phyloP scores from a whole-genome alignment of 2,797 vertebrate genomes.

The Manis javanica region DNA sequence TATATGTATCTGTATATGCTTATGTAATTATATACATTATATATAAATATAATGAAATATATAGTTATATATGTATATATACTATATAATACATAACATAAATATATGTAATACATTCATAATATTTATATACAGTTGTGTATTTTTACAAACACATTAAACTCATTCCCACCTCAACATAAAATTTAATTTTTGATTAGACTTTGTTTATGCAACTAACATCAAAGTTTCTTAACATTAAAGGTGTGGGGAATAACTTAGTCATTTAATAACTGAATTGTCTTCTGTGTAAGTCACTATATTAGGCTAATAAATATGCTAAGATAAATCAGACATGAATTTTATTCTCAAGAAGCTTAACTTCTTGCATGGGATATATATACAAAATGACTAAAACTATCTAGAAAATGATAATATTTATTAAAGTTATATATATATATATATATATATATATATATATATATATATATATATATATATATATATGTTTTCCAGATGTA shows the following conservation, averaged over 20 bases:
- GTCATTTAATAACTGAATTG: background rate
- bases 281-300: background rate
- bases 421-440: background rate
- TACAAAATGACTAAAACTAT: background rate
- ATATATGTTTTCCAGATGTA: background rate
- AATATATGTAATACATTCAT: background rate
- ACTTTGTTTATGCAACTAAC: background rate
- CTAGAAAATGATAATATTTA: background rate
- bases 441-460: background rate
- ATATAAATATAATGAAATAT: background rate
- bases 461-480: too few species aligned
- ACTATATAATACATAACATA: background rate
- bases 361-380: background rate
- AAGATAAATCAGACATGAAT: background rate
- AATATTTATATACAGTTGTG: background rate
- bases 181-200: background rate
- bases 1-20: background rate
- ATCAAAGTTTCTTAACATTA: background rate
- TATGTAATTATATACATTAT: background rate
- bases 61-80: background rate
- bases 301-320: background rate
- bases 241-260: background rate
- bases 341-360: background rate
- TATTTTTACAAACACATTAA: background rate
- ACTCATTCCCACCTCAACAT: background rate